These are phyloP conservation scores for Pollenia angustigena DNA, from an alignment of 2,888 invertebrate species.

Conservation along the genomic window DNA sequence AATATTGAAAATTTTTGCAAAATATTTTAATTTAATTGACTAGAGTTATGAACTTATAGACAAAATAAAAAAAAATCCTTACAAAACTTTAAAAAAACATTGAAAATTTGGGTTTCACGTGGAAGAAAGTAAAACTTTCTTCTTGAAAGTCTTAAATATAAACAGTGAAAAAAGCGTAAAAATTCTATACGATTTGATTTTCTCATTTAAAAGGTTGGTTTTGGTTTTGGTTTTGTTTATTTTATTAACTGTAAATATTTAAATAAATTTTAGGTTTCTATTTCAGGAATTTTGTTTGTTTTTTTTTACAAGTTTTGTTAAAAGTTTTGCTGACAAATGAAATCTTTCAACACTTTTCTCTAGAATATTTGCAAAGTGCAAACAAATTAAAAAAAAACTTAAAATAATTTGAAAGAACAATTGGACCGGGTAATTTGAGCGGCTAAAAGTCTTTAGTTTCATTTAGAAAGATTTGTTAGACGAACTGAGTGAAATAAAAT, in stretches of 20 bases:
- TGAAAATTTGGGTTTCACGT: too few species aligned
- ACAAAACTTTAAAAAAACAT: too few species aligned
- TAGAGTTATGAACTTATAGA: too few species aligned
- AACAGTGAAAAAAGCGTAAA: neutral
- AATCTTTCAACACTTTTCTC: slow-evolving; percentile 53
- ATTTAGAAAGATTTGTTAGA: neutral
- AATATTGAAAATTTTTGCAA: too few species aligned
- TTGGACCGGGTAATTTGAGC: neutral
- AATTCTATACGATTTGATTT: neutral
- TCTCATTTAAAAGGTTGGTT: too few species aligned
- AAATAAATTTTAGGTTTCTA: slow-evolving; percentile 10
- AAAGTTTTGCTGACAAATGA: slow-evolving; percentile 52
- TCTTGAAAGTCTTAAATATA: too few species aligned
- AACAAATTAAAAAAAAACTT: neutral
- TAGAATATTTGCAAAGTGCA: slow-evolving; percentile 13
- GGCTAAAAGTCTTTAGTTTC: neutral
- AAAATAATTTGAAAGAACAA: neutral
- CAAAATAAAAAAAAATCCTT: too few species aligned
- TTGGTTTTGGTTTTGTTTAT: slow-evolving; percentile 20
- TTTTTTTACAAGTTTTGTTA: slow-evolving; percentile 28
- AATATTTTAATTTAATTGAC: too few species aligned
- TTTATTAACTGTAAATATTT: slow-evolving; percentile 57
- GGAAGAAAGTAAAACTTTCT: too few species aligned
- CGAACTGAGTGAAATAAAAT: neutral
- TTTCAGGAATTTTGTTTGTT: slow-evolving; percentile 16